phyloP scores from a whole-genome alignment of 2,888 invertebrate genomes.

The Anorthoa munda region DNA sequence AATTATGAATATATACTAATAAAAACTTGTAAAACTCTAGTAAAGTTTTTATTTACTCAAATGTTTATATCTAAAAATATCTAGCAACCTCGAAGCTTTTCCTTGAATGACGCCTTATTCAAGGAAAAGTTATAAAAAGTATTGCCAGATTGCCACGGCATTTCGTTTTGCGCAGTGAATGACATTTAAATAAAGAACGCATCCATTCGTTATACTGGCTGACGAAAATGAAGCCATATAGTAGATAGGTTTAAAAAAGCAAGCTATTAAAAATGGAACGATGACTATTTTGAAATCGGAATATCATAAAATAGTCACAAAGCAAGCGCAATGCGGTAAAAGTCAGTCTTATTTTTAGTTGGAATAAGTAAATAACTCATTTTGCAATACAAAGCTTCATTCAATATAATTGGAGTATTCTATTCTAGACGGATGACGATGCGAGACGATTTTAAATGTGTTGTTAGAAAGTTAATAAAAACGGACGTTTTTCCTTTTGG shows the following conservation, averaged over 20 bases:
- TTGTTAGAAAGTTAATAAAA: too few relatives aligned
- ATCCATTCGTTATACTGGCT: constrained; percentile 6
- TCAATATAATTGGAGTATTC: constrained; percentile 33
- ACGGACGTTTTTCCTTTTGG: too few relatives aligned
- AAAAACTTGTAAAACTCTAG: background rate
- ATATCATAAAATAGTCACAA: constrained; percentile 1
- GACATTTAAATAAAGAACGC: constrained; percentile 41
- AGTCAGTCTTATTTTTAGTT: constrained; percentile 20
- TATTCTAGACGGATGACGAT: constrained; percentile 8
- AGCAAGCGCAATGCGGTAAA: constrained; percentile 56
- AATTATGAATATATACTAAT: background rate
- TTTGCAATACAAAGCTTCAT: constrained; percentile 37
- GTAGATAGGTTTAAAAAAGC: background rate
- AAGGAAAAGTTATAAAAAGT: constrained; percentile 22
- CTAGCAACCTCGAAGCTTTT: constrained; percentile 3
- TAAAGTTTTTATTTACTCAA: background rate
- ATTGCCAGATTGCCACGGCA: constrained; percentile 12
- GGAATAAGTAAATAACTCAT: constrained; percentile 34
- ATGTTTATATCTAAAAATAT: background rate
- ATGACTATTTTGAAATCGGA: constrained; percentile 20
- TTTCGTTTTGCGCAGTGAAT: constrained; percentile 37
- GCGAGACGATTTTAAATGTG: background rate
- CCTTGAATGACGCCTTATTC: background rate
- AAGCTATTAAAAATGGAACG: constrained; percentile 8
- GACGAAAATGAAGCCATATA: background rate